These are phyloP conservation scores for Torymus aiolomorphi DNA, from an alignment of 2,888 invertebrate species.

Conservation along the genomic window DNA sequence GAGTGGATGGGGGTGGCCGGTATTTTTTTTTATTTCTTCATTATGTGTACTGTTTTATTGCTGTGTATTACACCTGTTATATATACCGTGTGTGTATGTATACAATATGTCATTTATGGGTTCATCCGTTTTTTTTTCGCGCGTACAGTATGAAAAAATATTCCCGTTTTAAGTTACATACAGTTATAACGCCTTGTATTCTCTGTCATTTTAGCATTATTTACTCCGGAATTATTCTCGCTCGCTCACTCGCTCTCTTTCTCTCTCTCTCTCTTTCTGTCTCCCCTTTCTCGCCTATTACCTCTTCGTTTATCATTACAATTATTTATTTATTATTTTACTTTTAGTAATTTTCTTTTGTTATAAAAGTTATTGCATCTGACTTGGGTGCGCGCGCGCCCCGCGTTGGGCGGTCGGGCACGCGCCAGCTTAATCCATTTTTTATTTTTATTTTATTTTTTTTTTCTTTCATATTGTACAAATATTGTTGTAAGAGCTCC, in stretches of 20 bases:
- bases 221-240: conserved; percentile 59
- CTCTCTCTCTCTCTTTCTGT: not conserved
- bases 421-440: conserved; percentile 35
- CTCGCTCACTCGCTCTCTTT: not conserved
- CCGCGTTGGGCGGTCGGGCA: conserved; percentile 57
- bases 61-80: conserved; percentile 22
- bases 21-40: conserved; percentile 44
- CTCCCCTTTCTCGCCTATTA: not conserved
- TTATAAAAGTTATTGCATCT: conserved; percentile 75
- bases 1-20: conserved; percentile 33
- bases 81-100: conserved; percentile 30
- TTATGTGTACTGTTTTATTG: conserved; percentile 26
- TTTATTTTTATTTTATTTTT: conserved; percentile 54
- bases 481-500: conserved; percentile 74
- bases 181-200: conserved; percentile 35
- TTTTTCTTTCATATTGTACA: conserved; percentile 71
- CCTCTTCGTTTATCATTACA: not conserved
- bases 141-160: conserved; percentile 69
- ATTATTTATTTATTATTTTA: conserved; percentile 28
- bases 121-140: conserved; percentile 51
- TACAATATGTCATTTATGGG: conserved; percentile 34
- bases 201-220: conserved; percentile 55
- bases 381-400: conserved; percentile 72
- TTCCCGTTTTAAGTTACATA: conserved; percentile 58
- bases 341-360: conserved; percentile 43